Evolutionary conservation across 2,888 invertebrate genomes (phyloP), one percentile per base, ranked within the genome.

Genomic region (Stomorhina lunata): DNA sequence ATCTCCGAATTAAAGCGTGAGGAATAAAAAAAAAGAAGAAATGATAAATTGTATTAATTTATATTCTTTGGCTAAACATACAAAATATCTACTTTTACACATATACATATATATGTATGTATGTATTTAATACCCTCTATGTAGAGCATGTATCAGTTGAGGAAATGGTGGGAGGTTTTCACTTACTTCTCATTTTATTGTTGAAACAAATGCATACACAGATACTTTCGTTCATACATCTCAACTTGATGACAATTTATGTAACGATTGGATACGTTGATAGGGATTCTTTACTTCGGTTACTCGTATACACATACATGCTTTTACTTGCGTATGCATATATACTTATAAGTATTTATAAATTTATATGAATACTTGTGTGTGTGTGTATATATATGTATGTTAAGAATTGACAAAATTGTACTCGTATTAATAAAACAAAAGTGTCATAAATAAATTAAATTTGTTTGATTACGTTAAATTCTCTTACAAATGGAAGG

Each of bases 41-140:
- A 88, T 88, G 87, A 89, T 87, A 88, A 89, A 88, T 89, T 86
- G 86, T 84, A 89, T 89, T 88, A 88, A 89, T 88, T 88, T 88
- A 88, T 88, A 86, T 81, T 79, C 48, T 53, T 78, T 65, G 7
- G 55, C 63, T 45, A 68, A 76, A 34, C 68, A 76, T 48, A 40
- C 57, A 53, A 27, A 59, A 34, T 12, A 17, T 20, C 40, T 34
- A 17, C 15, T 32, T 9, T n/a, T n/a, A 61, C 48, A 22, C 43
- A 45, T 43, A 53, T 2, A 40, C 34, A 34, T 27, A 25, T 12
- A 22, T 61, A 50, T 22, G 0, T n/a, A n/a, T n/a, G n/a, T n/a
- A n/a, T n/a, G n/a, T n/a, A n/a, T n/a, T n/a, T n/a, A n/a, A n/a
- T n/a, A n/a, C n/a, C n/a, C n/a, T n/a, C n/a, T n/a, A n/a, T n/a